A percentile compares a stretch with the other conserved stretches of the same genome.
phyloP scores from a whole-genome alignment of 2,888 invertebrate genomes.

The Caenorhabditis becei region DNA sequence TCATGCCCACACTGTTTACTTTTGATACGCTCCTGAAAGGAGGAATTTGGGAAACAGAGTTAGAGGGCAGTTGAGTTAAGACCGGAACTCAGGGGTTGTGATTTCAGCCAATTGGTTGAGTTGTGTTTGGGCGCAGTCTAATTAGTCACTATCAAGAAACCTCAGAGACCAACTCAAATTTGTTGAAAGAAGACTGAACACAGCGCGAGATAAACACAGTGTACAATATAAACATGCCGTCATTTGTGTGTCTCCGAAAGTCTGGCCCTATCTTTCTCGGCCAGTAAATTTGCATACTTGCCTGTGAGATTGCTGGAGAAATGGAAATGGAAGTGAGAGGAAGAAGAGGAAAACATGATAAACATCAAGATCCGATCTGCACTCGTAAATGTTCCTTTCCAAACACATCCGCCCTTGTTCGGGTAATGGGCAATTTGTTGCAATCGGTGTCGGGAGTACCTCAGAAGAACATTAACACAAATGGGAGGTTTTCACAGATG shows the following conservation, averaged over 20 bases:
- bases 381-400: constrained; percentile 39
- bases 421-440: constrained; percentile 50
- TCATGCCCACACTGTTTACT: constrained; percentile 10
- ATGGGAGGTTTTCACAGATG: background rate
- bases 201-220: constrained; percentile 50
- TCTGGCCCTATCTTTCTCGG: constrained; percentile 39
- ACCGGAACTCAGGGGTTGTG: too few species aligned
- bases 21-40: constrained; percentile 1
- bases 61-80: too few species aligned
- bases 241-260: constrained; percentile 18
- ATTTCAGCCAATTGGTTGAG: too few species aligned
- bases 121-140: too few species aligned
- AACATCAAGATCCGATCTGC: constrained; percentile 55
- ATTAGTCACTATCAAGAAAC: too few species aligned
- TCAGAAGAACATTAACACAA: constrained; percentile 11
- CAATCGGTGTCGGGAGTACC: constrained; percentile 25
- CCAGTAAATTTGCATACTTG: constrained; percentile 47
- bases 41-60: too few species aligned
- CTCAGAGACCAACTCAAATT: constrained; percentile 23
- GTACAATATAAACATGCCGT: constrained; percentile 48
- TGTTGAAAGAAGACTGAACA: constrained; percentile 32
- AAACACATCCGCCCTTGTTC: constrained; percentile 38
- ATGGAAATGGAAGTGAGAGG: background rate
- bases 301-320: background rate
- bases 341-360: constrained; percentile 31